A percentile compares a stretch with the other conserved stretches of the same genome.
Evolutionary conservation across 2,888 invertebrate genomes (phyloP).

Genomic region (Adineta ricciae): DNA sequence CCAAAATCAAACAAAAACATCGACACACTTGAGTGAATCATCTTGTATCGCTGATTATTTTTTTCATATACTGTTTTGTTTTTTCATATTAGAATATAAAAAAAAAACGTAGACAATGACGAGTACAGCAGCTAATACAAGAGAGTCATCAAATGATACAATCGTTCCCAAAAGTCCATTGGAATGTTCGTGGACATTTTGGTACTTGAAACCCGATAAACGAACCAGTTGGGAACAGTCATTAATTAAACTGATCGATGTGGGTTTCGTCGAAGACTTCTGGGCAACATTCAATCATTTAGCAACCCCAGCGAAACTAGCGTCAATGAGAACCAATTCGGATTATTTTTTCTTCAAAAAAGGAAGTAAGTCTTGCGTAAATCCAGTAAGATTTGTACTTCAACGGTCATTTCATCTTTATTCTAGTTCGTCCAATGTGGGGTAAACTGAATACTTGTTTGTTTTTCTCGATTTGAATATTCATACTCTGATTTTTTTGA

Average conservation of each 20-base stretch:
- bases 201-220: constrained; percentile 19
- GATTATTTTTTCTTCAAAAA: constrained; percentile 10
- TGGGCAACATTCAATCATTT: constrained; percentile 23
- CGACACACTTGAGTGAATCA: background rate
- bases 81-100: background rate
- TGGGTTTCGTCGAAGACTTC: constrained; percentile 8
- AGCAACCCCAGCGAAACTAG: background rate
- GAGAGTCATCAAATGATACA: background rate
- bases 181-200: constrained; percentile 16
- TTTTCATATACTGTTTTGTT: background rate
- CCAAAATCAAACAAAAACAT: background rate
- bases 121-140: background rate
- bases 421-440: constrained; percentile 21
- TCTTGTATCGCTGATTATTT: background rate
- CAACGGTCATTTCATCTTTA: background rate
- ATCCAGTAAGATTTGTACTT: no score
- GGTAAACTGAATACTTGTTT: background rate
- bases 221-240: background rate
- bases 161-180: constrained; percentile 8
- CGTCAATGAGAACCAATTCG: background rate
- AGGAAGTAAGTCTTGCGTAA: background rate
- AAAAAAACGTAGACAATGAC: background rate
- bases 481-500: no score
- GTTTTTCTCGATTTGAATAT: background rate
- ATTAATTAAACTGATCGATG: background rate